Evolutionary conservation across 2,888 invertebrate species (phyloP).

Genomic region (Candidula unifasciata): DNA sequence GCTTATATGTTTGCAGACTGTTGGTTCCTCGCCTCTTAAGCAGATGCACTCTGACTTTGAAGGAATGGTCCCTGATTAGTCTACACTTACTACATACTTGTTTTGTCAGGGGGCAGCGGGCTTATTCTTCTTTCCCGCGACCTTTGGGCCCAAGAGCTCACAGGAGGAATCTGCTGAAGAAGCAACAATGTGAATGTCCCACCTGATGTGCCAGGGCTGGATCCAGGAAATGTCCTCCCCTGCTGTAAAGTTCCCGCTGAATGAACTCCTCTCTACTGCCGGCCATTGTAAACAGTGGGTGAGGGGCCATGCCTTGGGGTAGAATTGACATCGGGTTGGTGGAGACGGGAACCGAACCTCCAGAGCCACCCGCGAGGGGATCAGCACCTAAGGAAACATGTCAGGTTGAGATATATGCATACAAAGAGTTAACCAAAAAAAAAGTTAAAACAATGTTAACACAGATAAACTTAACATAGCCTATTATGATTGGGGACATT

Average conservation of each 20-base stretch:
- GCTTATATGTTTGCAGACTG: too few species aligned
- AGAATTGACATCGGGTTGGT: conserved; percentile 58
- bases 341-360: conserved; percentile 65
- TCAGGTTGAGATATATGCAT: too few species aligned
- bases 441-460: too few species aligned
- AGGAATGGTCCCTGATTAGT: too few species aligned
- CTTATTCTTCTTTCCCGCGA: too few species aligned
- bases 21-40: too few species aligned
- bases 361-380: conserved; percentile 68
- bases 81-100: too few species aligned
- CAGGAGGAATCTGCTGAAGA: too few species aligned
- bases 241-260: conserved; percentile 82
- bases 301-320: conserved; percentile 57
- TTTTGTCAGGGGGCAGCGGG: too few species aligned
- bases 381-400: conserved; percentile 68
- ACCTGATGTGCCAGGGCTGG: conserved; percentile 86
- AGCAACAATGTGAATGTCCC: conserved; percentile 50
- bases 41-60: too few species aligned
- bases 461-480: not conserved
- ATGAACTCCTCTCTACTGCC: conserved; percentile 53
- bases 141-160: too few species aligned
- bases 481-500: too few species aligned
- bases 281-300: conserved; percentile 64
- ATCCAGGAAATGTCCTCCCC: conserved; percentile 79
- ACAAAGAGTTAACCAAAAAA: not conserved